Percentiles rank a stretch among this genome's conserved stretches.
phyloP scores from a whole-genome alignment of 1,140 invertebrate genomes.

The Drosophila nasuta region DNA sequence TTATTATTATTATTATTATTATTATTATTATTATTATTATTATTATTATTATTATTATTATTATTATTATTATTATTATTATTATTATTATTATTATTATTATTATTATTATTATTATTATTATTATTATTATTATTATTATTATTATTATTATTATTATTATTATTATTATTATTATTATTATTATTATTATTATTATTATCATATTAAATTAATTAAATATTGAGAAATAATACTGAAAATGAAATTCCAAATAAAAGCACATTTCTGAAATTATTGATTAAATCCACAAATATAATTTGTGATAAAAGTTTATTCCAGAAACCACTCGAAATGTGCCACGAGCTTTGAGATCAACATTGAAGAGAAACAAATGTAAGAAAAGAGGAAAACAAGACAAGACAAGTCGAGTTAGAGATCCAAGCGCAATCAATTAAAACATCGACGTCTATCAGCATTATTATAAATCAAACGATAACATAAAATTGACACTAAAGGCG shows the following conservation, averaged over 20 bases:
- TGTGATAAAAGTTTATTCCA: background rate
- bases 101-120: too few relatives aligned
- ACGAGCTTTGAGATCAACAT: slow-evolving; percentile 17
- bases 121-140: too few relatives aligned
- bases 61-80: too few relatives aligned
- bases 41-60: too few relatives aligned
- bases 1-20: too few relatives aligned
- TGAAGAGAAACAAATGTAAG: background rate
- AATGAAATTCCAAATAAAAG: background rate
- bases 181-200: too few relatives aligned
- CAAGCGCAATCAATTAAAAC: slow-evolving; percentile 75
- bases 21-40: too few relatives aligned
- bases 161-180: too few relatives aligned
- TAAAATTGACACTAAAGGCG: slow-evolving; percentile 83
- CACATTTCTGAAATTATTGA: slow-evolving; percentile 4
- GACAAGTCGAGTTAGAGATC: slow-evolving; percentile 10
- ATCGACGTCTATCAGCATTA: slow-evolving; percentile 83
- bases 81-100: too few relatives aligned
- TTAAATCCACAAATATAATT: slow-evolving; percentile 5
- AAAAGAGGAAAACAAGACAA: background rate
- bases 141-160: too few relatives aligned
- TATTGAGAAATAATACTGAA: too few relatives aligned
- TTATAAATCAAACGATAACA: slow-evolving; percentile 84
- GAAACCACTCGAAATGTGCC: slow-evolving; percentile 14
- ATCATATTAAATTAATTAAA: too few relatives aligned